Conservation (phyloP, 1,140 invertebrate genomes). For the Drepana arcuata region DNA sequence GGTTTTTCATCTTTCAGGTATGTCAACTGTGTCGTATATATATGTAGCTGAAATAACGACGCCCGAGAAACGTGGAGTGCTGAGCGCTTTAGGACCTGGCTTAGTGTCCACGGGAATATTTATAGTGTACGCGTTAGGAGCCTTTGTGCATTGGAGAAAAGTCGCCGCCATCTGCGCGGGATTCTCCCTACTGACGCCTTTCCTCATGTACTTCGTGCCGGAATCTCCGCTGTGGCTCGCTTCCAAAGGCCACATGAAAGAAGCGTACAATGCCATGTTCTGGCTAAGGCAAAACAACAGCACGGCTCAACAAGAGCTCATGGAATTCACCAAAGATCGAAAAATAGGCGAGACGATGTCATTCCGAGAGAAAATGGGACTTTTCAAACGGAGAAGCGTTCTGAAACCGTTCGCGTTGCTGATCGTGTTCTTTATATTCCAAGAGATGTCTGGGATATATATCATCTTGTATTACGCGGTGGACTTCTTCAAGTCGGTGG, state of each 20-base stretch:
- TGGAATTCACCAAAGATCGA: constrained; percentile 68
- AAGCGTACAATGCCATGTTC: constrained; percentile 71
- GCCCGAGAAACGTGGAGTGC: constrained; percentile 69
- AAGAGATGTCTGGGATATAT: constrained; percentile 82
- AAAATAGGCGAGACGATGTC: constrained; percentile 52
- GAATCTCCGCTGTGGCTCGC: constrained; percentile 79
- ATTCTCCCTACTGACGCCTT: constrained; percentile 72
- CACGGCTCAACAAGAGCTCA: constrained; percentile 73
- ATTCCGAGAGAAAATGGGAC: constrained; percentile 44
- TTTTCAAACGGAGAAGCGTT: constrained; percentile 54
- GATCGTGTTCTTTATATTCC: constrained; percentile 77
- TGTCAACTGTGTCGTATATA: constrained; percentile 75
- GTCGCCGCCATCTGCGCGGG: constrained; percentile 75
- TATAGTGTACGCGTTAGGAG: constrained; percentile 76
- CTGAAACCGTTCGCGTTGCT: constrained; percentile 79
- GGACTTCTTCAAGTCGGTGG: constrained; percentile 78
- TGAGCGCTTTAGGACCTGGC: constrained; percentile 76
- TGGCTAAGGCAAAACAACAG: constrained; percentile 74
- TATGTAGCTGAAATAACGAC: constrained; percentile 76
- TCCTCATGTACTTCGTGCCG: constrained; percentile 77
- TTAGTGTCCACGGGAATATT: constrained; percentile 78
- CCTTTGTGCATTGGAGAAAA: constrained; percentile 75
- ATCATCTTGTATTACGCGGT: constrained; percentile 85
- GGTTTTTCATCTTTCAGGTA: too few relatives aligned
- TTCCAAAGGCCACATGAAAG: constrained; percentile 70